Conservation (phyloP, 2,113 vertebrate genomes). For the Eurypyga helias region DNA sequence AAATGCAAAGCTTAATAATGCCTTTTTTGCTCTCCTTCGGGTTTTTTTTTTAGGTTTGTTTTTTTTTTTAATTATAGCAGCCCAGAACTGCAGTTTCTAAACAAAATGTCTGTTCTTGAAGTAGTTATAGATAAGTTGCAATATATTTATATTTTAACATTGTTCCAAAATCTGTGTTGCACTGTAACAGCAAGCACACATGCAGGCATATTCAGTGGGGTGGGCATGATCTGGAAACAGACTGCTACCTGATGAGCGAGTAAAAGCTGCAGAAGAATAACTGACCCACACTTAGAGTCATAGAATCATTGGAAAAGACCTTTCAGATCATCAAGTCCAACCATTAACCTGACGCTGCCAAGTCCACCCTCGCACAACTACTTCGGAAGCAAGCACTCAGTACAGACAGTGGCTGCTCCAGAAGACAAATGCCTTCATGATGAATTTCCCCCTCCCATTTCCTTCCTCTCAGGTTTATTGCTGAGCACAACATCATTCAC, state of each 20-base stretch:
- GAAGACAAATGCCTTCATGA: no score
- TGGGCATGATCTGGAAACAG: background rate
- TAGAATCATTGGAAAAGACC: no score
- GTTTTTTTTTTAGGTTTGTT: background rate
- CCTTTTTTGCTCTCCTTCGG: background rate
- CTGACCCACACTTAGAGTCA: background rate
- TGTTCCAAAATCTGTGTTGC: background rate
- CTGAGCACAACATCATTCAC: no score
- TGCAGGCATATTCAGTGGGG: background rate
- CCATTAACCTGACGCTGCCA: no score
- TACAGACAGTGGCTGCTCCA: no score
- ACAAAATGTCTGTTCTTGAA: rapidly evolving
- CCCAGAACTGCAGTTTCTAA: background rate
- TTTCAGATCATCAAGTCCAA: no score
- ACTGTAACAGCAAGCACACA: rapidly evolving
- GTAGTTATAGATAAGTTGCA: background rate
- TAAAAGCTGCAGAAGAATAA: background rate
- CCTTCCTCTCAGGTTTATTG: no score
- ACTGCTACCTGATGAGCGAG: background rate
- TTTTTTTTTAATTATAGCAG: background rate
- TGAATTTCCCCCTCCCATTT: no score
- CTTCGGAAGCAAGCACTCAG: no score
- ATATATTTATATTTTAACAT: background rate
- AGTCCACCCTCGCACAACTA: no score
- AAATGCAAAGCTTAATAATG: background rate